phyloP scores from a whole-genome alignment of 2,888 invertebrate species.

The Clistopyga incitator region DNA sequence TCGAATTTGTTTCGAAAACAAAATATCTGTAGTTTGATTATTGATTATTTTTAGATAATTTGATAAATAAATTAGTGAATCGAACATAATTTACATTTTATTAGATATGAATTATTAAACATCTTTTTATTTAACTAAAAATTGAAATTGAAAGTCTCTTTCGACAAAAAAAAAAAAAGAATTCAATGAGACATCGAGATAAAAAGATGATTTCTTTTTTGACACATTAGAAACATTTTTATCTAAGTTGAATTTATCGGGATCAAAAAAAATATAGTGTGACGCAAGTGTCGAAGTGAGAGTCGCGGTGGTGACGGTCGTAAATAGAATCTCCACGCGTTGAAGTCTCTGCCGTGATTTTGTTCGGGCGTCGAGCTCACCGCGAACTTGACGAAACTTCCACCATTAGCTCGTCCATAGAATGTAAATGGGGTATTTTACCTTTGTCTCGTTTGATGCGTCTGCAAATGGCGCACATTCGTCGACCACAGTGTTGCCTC shows the following conservation, averaged over 20 bases:
- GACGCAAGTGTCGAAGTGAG: conserved; percentile 60
- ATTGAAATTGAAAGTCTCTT: too few relatives aligned
- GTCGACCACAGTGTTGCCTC: conserved; percentile 82
- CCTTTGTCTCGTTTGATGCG: conserved; percentile 83
- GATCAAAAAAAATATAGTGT: not conserved
- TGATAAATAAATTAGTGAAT: too few relatives aligned
- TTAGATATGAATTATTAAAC: too few relatives aligned
- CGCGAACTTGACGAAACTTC: conserved; percentile 29
- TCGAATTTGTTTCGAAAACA: too few relatives aligned
- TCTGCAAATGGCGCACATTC: conserved; percentile 84
- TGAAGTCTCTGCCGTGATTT: conserved; percentile 67
- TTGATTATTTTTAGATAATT: too few relatives aligned
- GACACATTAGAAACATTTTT: too few relatives aligned
- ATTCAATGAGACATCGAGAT: too few relatives aligned
- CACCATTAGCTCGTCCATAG: conserved; percentile 12
- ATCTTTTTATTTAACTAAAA: too few relatives aligned
- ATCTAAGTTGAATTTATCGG: not conserved
- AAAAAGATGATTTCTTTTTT: too few relatives aligned
- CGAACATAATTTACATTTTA: too few relatives aligned
- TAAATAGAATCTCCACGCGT: conserved; percentile 65
- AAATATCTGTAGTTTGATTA: too few relatives aligned
- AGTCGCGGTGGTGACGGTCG: conserved; percentile 3
- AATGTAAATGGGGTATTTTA: conserved; percentile 70
- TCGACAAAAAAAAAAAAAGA: too few relatives aligned
- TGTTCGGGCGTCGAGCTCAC: conserved; percentile 56